Evolutionary conservation across 2,113 vertebrate genomes (phyloP).

Genomic region (Megaleporinus macrocephalus): DNA sequence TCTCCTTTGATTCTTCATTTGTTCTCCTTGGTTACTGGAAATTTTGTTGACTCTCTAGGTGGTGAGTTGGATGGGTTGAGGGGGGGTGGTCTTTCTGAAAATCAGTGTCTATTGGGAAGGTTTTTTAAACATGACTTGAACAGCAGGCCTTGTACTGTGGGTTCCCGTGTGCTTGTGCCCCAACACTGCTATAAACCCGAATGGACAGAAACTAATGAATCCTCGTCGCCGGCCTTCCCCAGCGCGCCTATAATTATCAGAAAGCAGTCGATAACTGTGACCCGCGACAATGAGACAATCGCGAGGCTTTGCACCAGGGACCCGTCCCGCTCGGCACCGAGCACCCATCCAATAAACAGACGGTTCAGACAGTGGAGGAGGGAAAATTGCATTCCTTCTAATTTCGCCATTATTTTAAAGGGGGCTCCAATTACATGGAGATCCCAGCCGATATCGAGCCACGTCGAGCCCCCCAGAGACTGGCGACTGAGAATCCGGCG

Average conservation of each 20-base stretch:
- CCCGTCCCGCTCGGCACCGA: constrained; percentile 20
- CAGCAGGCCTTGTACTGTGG: not conserved
- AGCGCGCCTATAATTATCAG: constrained; percentile 4
- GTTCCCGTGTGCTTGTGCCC: not conserved
- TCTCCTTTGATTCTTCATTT: no score
- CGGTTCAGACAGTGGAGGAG: not conserved
- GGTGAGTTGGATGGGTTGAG: no score
- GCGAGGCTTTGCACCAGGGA: constrained; percentile 24
- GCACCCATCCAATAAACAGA: constrained; percentile 25
- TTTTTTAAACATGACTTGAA: not conserved
- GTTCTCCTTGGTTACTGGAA: no score
- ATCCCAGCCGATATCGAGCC: constrained; percentile 6
- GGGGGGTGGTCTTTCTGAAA: no score
- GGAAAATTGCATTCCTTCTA: constrained; percentile 26
- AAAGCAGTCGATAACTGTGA: not conserved
- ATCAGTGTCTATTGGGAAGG: not conserved
- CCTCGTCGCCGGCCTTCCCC: not conserved
- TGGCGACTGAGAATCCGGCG: not conserved
- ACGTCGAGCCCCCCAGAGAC: constrained; percentile 1
- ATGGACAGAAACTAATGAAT: constrained; percentile 5
- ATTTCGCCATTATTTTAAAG: constrained; percentile 37
- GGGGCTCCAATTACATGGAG: not conserved
- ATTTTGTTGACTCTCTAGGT: no score
- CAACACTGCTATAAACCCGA: not conserved
- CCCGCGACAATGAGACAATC: constrained; percentile 30